Conservation (phyloP, 1,140 invertebrate genomes). For the Bombus ignitus region DNA sequence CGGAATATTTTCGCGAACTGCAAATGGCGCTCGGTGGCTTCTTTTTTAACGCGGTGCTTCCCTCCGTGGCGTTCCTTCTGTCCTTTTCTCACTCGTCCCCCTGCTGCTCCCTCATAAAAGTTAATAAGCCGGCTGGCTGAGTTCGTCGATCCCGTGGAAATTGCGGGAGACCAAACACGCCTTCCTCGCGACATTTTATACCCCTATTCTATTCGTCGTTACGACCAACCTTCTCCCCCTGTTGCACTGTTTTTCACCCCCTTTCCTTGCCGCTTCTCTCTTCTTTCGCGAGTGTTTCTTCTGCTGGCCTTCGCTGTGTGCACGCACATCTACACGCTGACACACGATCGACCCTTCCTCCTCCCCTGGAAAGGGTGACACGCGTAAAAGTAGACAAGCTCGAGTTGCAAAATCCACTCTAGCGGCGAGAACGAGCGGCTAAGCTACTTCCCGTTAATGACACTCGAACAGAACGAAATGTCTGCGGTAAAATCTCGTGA, state of each 20-base stretch:
- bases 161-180: constrained; percentile 55
- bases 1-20: constrained; percentile 35
- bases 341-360: neutral
- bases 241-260: neutral
- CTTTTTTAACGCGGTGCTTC: neutral
- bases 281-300: constrained; percentile 18
- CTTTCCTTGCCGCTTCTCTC: neutral
- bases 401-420: constrained; percentile 42
- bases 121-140: constrained; percentile 57
- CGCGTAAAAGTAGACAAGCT: constrained; percentile 43
- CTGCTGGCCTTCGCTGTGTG: neutral
- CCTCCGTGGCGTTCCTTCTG: too few relatives aligned
- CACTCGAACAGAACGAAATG: constrained; percentile 14
- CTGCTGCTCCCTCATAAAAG: constrained; percentile 51
- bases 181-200: constrained; percentile 53
- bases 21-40: constrained; percentile 7
- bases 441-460: constrained; percentile 30
- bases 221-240: constrained; percentile 41
- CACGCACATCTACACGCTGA: neutral
- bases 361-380: constrained; percentile 22
- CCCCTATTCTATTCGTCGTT: constrained; percentile 52
- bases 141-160: constrained; percentile 59
- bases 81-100: constrained; percentile 38
- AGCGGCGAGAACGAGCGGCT: neutral
- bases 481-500: neutral